phyloP scores from a whole-genome alignment of 2,888 invertebrate genomes.

The Oscheius sp. region DNA sequence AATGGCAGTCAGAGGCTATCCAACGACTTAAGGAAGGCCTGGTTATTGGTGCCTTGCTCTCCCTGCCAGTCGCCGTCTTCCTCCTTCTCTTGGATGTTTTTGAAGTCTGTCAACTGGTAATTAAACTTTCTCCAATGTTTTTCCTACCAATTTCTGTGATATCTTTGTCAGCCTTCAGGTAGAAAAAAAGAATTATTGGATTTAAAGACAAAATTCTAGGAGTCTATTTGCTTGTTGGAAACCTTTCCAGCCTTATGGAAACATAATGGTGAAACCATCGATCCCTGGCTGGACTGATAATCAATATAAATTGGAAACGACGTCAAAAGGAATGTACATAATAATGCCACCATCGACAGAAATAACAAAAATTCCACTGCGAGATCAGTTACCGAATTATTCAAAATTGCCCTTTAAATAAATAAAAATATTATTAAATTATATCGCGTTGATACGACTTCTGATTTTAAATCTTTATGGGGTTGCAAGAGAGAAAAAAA shows the following conservation, averaged over 20 bases:
- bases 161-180: slow-evolving; percentile 9
- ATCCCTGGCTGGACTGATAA: slow-evolving; percentile 16
- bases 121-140: background rate
- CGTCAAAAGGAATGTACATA: background rate
- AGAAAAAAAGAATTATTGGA: background rate
- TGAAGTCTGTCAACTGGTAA: background rate
- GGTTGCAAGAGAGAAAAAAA: too few relatives aligned
- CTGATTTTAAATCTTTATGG: too few relatives aligned
- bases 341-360: background rate
- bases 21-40: background rate
- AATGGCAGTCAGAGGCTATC: background rate
- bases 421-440: background rate
- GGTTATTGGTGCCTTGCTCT: background rate
- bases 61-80: background rate
- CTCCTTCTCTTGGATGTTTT: background rate
- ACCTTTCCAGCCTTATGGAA: too few relatives aligned
- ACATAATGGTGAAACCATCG: too few relatives aligned
- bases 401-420: background rate
- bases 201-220: background rate
- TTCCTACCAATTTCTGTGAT: background rate
- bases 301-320: slow-evolving; percentile 15
- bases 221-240: background rate
- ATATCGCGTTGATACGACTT: too few relatives aligned
- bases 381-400: background rate
- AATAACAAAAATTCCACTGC: slow-evolving; percentile 13